Conservation (phyloP, 2,888 invertebrate species). For the Mesochorus sp. region DNA sequence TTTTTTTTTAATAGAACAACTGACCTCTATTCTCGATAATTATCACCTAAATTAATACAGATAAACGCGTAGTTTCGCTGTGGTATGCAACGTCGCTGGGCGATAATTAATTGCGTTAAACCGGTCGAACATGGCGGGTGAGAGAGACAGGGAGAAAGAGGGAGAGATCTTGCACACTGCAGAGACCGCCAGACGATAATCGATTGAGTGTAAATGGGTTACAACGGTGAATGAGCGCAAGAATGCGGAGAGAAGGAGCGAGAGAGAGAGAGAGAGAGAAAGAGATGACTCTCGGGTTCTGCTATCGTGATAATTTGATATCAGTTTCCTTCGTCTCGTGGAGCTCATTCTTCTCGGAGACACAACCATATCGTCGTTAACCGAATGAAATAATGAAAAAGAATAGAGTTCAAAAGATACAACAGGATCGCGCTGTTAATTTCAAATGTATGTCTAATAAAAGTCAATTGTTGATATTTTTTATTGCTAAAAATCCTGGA, state of each 20-base stretch:
- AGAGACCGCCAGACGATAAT: constrained; percentile 44
- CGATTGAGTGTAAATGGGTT: constrained; percentile 59
- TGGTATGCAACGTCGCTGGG: constrained; percentile 9
- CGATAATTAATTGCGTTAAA: constrained; percentile 60
- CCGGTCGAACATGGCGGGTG: constrained; percentile 17
- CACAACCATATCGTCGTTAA: not conserved
- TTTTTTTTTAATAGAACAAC: too few relatives aligned
- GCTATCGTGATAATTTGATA: constrained; percentile 56
- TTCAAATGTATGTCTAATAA: too few relatives aligned
- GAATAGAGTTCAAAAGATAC: not conserved
- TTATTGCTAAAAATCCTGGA: not conserved
- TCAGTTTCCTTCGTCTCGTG: constrained; percentile 37
- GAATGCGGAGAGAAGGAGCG: too few relatives aligned
- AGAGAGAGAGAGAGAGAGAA: too few relatives aligned
- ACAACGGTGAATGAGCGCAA: constrained; percentile 23
- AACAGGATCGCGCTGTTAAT: not conserved
- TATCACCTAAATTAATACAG: constrained; percentile 11
- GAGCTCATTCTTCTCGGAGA: constrained; percentile 36
- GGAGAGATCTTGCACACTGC: constrained; percentile 2
- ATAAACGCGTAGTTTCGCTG: constrained; percentile 34
- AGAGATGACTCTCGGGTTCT: constrained; percentile 27
- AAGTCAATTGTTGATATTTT: not conserved
- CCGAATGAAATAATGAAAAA: constrained; percentile 5
- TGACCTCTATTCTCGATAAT: constrained; percentile 5
- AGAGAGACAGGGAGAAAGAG: not conserved